These are phyloP conservation scores for Apodemia mormo DNA, from an alignment of 2,888 invertebrate species.

Conservation along the genomic window DNA sequence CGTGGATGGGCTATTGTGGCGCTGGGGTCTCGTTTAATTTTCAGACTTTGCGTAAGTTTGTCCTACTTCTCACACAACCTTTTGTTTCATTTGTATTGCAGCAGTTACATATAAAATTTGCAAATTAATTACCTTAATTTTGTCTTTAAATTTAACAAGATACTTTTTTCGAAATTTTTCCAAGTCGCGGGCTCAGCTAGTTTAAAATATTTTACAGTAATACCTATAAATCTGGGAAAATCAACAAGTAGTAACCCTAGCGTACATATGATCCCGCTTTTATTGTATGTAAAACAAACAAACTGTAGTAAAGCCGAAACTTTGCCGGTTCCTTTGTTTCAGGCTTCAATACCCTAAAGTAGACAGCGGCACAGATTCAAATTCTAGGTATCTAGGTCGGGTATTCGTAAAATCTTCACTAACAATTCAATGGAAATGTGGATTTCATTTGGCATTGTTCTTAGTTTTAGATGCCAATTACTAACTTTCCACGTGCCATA, in stretches of 20 bases:
- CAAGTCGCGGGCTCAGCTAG: no score
- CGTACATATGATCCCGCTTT: not conserved
- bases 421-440: conserved; percentile 12
- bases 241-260: not conserved
- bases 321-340: conserved; percentile 35
- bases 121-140: no score
- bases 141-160: no score
- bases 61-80: no score
- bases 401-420: conserved; percentile 25
- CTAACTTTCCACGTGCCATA: no score
- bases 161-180: no score
- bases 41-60: no score
- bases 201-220: no score
- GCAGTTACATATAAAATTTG: no score
- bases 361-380: conserved; percentile 27
- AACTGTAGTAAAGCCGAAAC: conserved; percentile 26
- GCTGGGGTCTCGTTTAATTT: no score
- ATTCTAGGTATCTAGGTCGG: conserved; percentile 31
- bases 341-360: conserved; percentile 32
- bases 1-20: no score
- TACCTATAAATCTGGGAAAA: not conserved
- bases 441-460: conserved; percentile 6
- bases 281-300: conserved; percentile 13
- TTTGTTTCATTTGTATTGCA: no score
- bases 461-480: not conserved